Conservation (phyloP, 2,888 invertebrate genomes). For the Cheilosia grossa region DNA sequence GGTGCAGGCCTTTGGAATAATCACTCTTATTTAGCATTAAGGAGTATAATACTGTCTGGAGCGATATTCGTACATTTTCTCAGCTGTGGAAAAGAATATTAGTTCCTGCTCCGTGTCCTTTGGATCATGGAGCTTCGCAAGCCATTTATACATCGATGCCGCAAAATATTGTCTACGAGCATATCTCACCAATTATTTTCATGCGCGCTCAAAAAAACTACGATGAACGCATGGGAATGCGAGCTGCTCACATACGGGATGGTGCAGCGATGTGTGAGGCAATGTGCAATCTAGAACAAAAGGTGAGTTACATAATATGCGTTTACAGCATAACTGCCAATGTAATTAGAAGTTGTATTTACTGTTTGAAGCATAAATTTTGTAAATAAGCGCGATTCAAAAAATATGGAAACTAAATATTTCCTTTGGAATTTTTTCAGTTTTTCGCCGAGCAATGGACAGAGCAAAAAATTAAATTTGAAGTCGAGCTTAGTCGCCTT, state of each 20-base stretch:
- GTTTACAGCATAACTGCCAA: too few species aligned
- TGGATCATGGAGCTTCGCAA: constrained; percentile 88
- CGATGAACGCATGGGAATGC: constrained; percentile 92
- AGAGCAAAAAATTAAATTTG: constrained; percentile 89
- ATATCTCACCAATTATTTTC: constrained; percentile 91
- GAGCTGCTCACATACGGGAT: constrained; percentile 92
- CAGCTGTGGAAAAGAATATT: constrained; percentile 87
- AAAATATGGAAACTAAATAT: not conserved
- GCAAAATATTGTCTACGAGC: constrained; percentile 85
- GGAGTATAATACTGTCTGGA: constrained; percentile 88
- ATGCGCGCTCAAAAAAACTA: constrained; percentile 95
- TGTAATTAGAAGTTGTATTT: too few species aligned
- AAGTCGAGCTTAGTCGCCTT: constrained; percentile 89
- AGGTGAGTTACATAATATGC: constrained; percentile 84
- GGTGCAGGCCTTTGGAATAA: not conserved
- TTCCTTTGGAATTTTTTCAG: constrained; percentile 54
- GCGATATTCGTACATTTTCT: constrained; percentile 87
- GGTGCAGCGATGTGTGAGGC: constrained; percentile 95
- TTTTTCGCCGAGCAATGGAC: constrained; percentile 85
- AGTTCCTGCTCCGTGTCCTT: constrained; percentile 88
- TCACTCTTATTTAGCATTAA: constrained; percentile 84
- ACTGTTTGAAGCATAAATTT: too few species aligned
- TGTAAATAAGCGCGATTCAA: too few species aligned
- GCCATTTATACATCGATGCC: constrained; percentile 87
- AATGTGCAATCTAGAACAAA: constrained; percentile 88